phyloP scores from a whole-genome alignment of 2,113 vertebrate genomes.

The Shinisaurus crocodilurus region DNA sequence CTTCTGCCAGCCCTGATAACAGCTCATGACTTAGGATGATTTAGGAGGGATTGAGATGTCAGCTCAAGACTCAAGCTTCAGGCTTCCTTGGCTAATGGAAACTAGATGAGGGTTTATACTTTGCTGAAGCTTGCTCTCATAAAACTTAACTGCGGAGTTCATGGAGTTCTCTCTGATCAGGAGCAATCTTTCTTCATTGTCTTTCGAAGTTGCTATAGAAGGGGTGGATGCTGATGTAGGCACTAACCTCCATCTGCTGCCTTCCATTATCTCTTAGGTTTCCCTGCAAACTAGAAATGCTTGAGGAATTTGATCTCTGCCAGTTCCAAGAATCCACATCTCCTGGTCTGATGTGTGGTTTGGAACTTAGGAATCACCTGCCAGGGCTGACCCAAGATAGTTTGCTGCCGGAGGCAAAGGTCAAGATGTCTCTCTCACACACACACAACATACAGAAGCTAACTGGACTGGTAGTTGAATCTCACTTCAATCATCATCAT shows the following conservation, averaged over 20 bases:
- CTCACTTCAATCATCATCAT: too few relatives aligned
- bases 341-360: neutral
- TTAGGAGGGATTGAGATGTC: constrained; percentile 54
- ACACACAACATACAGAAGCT: too few relatives aligned
- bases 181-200: neutral
- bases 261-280: constrained; percentile 24
- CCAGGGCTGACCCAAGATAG: too few relatives aligned
- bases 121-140: neutral
- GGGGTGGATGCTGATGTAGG: neutral
- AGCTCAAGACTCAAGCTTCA: constrained; percentile 35
- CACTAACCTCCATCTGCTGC: neutral
- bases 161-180: constrained; percentile 11
- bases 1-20: constrained; percentile 65
- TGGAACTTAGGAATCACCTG: neutral
- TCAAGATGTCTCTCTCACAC: too few relatives aligned
- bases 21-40: constrained; percentile 52
- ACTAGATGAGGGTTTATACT: neutral
- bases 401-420: too few relatives aligned
- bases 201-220: neutral
- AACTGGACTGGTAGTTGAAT: too few relatives aligned
- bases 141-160: constrained; percentile 19
- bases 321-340: neutral
- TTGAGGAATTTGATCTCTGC: neutral
- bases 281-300: neutral
- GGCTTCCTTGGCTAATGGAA: constrained; percentile 52